Percentiles rank a stretch among this genome's conserved stretches.
Conservation (phyloP, 92 coral and sea anemone genomes). For the Micromussa lordhowensis region DNA sequence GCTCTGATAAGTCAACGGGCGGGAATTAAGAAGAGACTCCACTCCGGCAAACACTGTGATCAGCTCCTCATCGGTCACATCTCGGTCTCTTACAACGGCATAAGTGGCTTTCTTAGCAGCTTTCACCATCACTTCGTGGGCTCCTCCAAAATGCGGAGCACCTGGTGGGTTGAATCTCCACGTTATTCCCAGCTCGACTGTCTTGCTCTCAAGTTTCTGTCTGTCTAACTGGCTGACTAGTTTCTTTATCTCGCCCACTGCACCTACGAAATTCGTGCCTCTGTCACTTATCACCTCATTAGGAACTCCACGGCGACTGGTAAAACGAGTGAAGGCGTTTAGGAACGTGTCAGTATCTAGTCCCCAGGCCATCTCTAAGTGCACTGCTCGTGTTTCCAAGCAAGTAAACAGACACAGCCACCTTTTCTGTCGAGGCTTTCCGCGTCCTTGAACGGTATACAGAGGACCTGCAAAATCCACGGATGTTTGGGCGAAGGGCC, state of each 20-base stretch:
- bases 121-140: slow-evolving; percentile 10
- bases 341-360: slow-evolving; percentile 62
- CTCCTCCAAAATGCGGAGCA: slow-evolving; percentile 57
- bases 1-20: slow-evolving; percentile 54
- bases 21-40: slow-evolving; percentile 37
- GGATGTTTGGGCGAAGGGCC: slow-evolving; percentile 65
- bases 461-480: slow-evolving; percentile 59
- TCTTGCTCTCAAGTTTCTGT: slow-evolving; percentile 52
- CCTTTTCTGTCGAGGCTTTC: slow-evolving; percentile 55
- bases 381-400: slow-evolving; percentile 59
- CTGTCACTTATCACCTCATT: slow-evolving; percentile 46
- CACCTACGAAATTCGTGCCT: slow-evolving; percentile 65
- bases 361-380: slow-evolving; percentile 70
- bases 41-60: slow-evolving; percentile 52
- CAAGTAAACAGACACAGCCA: slow-evolving; percentile 77
- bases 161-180: slow-evolving; percentile 66
- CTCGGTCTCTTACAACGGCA: slow-evolving; percentile 15
- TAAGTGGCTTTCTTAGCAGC: slow-evolving; percentile 18
- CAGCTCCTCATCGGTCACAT: slow-evolving; percentile 63
- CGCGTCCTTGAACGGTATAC: slow-evolving; percentile 51
- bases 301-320: slow-evolving; percentile 67
- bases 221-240: neutral
- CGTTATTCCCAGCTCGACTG: slow-evolving; percentile 37
- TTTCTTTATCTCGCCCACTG: neutral
- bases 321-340: slow-evolving; percentile 59